These are phyloP conservation scores for Alethe castanea DNA, from an alignment of 2,113 vertebrate genomes.

Conservation along the genomic window DNA sequence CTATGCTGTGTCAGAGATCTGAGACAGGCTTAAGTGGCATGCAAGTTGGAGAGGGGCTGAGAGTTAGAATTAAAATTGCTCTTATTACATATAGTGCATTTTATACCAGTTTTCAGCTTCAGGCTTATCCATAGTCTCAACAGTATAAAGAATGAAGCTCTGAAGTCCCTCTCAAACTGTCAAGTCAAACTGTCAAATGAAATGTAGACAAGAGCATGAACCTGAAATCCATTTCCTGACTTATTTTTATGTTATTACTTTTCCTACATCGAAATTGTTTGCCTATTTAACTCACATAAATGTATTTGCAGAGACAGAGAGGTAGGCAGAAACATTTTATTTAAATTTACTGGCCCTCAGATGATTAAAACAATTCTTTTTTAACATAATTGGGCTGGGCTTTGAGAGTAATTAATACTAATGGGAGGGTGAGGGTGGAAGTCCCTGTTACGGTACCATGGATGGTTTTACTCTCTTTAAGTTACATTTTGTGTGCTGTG, in stretches of 20 bases:
- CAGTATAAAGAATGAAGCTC: slow-evolving; percentile 77
- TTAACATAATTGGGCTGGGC: neutral
- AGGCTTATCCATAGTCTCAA: slow-evolving; percentile 83
- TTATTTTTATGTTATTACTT: neutral
- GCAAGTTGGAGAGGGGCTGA: slow-evolving; percentile 63
- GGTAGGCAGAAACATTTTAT: neutral
- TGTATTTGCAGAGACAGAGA: neutral
- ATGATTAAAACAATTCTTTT: neutral
- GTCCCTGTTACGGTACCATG: neutral
- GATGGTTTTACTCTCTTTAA: neutral
- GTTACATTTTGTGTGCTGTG: neutral
- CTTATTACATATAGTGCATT: slow-evolving; percentile 30
- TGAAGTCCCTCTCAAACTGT: slow-evolving; percentile 83
- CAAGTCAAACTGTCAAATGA: slow-evolving; percentile 92
- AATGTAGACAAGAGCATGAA: slow-evolving; percentile 77
- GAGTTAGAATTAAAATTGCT: slow-evolving; percentile 61
- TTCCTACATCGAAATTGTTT: neutral
- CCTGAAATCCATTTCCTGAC: slow-evolving; percentile 6
- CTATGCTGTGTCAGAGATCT: slow-evolving; percentile 20
- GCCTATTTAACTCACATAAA: neutral
- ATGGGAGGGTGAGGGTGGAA: neutral
- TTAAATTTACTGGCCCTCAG: neutral
- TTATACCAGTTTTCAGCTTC: slow-evolving; percentile 83
- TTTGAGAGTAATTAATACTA: neutral
- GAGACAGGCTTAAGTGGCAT: slow-evolving; percentile 69